phyloP scores from a whole-genome alignment of 2,888 invertebrate species.

The Drosophila aldrichi region DNA sequence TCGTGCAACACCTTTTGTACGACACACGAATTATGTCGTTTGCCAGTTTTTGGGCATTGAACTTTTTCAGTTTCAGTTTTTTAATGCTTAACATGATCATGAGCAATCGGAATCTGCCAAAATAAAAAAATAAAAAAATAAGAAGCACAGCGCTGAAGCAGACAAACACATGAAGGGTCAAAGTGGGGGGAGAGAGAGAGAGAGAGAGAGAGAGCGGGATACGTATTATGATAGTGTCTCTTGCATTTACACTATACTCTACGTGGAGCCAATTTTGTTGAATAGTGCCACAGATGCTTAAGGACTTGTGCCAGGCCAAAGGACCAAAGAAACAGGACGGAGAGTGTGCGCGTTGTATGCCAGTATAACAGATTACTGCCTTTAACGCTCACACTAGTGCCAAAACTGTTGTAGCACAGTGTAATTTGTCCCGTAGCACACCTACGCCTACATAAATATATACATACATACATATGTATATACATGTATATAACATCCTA shows the following conservation, averaged over 20 bases:
- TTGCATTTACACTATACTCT: not conserved
- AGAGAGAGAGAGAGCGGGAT: not conserved
- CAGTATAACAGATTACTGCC: no score
- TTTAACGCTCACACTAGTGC: no score
- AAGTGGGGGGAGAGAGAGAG: no score
- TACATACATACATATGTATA: not conserved
- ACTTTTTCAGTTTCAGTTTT: constrained; percentile 34
- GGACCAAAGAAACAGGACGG: not conserved
- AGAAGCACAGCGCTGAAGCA: not conserved
- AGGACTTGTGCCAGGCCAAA: not conserved
- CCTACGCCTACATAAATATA: not conserved
- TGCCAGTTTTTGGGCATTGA: constrained; percentile 67
- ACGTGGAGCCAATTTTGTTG: not conserved
- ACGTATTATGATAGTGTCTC: not conserved
- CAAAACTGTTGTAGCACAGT: no score
- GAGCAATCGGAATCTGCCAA: constrained; percentile 37
- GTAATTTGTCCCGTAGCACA: not conserved
- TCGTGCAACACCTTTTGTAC: constrained; percentile 66
- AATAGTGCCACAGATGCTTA: not conserved
- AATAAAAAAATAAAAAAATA: no score
- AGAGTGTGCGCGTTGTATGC: no score
- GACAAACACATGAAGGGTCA: not conserved
- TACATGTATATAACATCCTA: no score
- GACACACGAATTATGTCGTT: constrained; percentile 51
- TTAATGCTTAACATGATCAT: constrained; percentile 59